Evolutionary conservation across 2,113 vertebrate species (phyloP).

Genomic region (Scomber japonicus): DNA sequence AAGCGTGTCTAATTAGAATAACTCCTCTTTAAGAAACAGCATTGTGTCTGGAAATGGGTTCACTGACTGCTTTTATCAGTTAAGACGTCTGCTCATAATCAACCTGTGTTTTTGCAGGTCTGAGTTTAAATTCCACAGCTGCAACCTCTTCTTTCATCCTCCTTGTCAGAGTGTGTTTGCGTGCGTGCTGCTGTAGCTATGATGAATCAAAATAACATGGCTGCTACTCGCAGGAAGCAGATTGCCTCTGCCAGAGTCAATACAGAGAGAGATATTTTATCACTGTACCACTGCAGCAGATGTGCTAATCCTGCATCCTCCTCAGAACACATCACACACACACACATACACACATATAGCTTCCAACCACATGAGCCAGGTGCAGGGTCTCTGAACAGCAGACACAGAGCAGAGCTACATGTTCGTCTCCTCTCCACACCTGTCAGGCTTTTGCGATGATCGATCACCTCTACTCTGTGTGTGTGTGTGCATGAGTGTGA

Average conservation of each 20-base stretch:
- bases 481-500: background rate
- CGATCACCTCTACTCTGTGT: slow-evolving; percentile 28
- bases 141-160: too few species aligned
- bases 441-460: slow-evolving; percentile 31
- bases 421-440: slow-evolving; percentile 33
- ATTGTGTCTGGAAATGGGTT: background rate
- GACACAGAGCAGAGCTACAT: slow-evolving; percentile 31
- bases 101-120: background rate
- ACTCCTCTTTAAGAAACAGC: background rate
- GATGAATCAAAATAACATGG: slow-evolving; percentile 30
- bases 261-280: slow-evolving; percentile 57
- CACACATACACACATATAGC: background rate
- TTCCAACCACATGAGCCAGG: slow-evolving; percentile 8
- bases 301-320: slow-evolving; percentile 22
- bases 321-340: slow-evolving; percentile 27
- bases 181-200: background rate
- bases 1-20: too few species aligned
- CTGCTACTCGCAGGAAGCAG: slow-evolving; percentile 52
- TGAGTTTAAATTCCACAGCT: background rate
- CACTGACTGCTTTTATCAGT: background rate
- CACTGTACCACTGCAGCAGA: slow-evolving; percentile 43
- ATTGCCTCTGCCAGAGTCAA: slow-evolving; percentile 58
- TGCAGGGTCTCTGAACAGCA: slow-evolving; percentile 27
- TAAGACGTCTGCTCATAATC: background rate
- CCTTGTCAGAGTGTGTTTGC: background rate